Evolutionary conservation across 2,888 invertebrate genomes (phyloP), one percentile per base, ranked within the genome.

Genomic region (Myopa testacea): DNA sequence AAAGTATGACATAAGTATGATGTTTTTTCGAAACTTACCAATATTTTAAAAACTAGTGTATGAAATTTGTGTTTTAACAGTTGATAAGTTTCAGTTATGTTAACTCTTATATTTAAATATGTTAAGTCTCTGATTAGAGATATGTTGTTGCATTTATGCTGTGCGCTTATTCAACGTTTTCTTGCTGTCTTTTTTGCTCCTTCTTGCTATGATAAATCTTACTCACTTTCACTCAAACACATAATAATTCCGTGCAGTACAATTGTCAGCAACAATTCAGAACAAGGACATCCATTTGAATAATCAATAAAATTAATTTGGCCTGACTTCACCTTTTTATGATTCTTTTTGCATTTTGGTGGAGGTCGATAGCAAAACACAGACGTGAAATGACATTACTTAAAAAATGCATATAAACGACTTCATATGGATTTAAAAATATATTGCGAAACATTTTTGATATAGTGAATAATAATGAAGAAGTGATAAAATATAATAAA

Each of bases 201-300:
- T 40, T 40, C 5, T 40, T 45, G 45, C 10, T 45, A 1, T 45
- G 45, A 45, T 3, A 45, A 45, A 45, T 10, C 45, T 8, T 8
- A 45, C 10, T 45, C 45, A 45, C 45, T 45, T 45, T 45, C 10
- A 10, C 6, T 8, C 45, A 45, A 2, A 45, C 45, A 45, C 10
- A 45, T 10, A 45, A 8, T 45, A 8, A 6, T 45, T 45, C 45
- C 45, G 6, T 69, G 34, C 50, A 58, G 58, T 34, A 45, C 58
- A 63, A 67, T 52, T 67, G 45, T 75, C 73, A 79, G 78, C 76
- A 78, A 80, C 45, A 86, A 86, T 84, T 80, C 83, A 81, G 86
- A 82, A 87, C 87, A 87, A 87, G 87, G 87, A 87, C 86, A 84
- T 76, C 79, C 73, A 78, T 75, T 55, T 80, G 84, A 85, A 87